Percentiles rank a stretch among this genome's conserved stretches.
Evolutionary conservation across 2,888 invertebrate species (phyloP).

Genomic region (Andrena flavipes): DNA sequence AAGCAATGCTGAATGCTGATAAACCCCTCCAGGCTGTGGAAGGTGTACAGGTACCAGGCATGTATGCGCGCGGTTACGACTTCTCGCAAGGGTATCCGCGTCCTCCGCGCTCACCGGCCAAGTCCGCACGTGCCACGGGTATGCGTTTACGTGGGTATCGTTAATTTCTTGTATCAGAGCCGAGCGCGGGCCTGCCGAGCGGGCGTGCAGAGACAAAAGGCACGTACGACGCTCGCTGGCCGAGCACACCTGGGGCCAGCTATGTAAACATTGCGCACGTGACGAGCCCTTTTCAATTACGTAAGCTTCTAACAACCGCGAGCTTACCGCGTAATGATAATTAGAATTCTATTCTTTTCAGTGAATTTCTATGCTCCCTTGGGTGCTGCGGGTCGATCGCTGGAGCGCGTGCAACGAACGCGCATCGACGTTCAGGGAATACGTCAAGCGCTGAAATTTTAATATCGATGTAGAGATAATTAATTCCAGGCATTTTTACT

Average conservation of each 20-base stretch:
- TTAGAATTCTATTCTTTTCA: neutral
- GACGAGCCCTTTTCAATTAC: conserved; percentile 14
- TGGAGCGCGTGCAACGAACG: too few species aligned
- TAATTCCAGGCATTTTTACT: too few species aligned
- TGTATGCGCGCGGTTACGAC: conserved; percentile 53
- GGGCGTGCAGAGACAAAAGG: conserved; percentile 8
- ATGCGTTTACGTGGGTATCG: conserved; percentile 44
- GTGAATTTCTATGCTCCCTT: too few species aligned
- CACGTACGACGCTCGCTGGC: conserved; percentile 17
- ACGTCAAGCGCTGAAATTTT: too few species aligned
- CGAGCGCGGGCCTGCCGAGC: conserved; percentile 8
- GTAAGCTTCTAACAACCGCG: neutral
- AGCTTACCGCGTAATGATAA: neutral
- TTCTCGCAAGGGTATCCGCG: conserved; percentile 56
- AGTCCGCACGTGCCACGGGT: conserved; percentile 1
- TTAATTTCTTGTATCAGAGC: conserved; percentile 33
- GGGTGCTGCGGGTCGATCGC: too few species aligned
- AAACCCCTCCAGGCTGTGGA: conserved; percentile 73
- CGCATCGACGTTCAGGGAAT: too few species aligned
- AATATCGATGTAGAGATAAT: too few species aligned
- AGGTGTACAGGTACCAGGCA: conserved; percentile 61
- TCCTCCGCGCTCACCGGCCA: conserved; percentile 52
- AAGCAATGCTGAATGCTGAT: conserved; percentile 75
- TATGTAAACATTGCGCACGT: conserved; percentile 48
- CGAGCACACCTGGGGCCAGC: conserved; percentile 36